phyloP scores from a whole-genome alignment of 2,888 invertebrate genomes.

The Drosophila borealis region DNA sequence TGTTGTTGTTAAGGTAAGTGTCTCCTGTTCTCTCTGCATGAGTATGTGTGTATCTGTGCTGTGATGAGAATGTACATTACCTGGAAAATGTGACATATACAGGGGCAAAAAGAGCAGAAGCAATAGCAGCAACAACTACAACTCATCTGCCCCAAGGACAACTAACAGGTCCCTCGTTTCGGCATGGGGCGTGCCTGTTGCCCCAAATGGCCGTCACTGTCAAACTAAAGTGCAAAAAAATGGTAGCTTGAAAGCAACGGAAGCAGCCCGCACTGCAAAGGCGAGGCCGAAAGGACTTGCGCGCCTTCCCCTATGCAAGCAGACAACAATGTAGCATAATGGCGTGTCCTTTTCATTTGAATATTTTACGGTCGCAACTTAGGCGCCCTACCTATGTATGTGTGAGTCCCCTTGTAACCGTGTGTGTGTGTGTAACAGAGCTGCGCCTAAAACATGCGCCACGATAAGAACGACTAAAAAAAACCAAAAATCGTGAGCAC shows the following conservation, averaged over 20 bases:
- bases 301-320: slow-evolving; percentile 11
- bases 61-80: slow-evolving; percentile 78
- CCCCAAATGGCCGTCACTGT: slow-evolving; percentile 74
- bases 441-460: slow-evolving; percentile 45
- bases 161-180: slow-evolving; percentile 25
- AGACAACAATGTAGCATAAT: slow-evolving; percentile 75
- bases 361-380: slow-evolving; percentile 74
- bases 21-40: slow-evolving; percentile 7
- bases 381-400: slow-evolving; percentile 21
- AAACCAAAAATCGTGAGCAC: slow-evolving; percentile 60
- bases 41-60: slow-evolving; percentile 38
- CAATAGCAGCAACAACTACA: slow-evolving; percentile 11
- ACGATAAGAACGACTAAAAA: slow-evolving; percentile 21
- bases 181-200: slow-evolving; percentile 38
- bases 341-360: slow-evolving; percentile 82
- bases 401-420: too few relatives aligned
- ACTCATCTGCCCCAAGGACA: slow-evolving; percentile 46
- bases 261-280: slow-evolving; percentile 45
- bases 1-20: slow-evolving; percentile 25
- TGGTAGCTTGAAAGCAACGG: slow-evolving; percentile 57
- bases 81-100: slow-evolving; percentile 75
- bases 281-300: slow-evolving; percentile 45
- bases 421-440: slow-evolving; percentile 38
- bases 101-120: slow-evolving; percentile 31
- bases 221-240: slow-evolving; percentile 76